A percentile compares a stretch with the other conserved stretches of the same genome.
Evolutionary conservation across 2,888 invertebrate species (phyloP).

Genomic region (Drosophila falleni): DNA sequence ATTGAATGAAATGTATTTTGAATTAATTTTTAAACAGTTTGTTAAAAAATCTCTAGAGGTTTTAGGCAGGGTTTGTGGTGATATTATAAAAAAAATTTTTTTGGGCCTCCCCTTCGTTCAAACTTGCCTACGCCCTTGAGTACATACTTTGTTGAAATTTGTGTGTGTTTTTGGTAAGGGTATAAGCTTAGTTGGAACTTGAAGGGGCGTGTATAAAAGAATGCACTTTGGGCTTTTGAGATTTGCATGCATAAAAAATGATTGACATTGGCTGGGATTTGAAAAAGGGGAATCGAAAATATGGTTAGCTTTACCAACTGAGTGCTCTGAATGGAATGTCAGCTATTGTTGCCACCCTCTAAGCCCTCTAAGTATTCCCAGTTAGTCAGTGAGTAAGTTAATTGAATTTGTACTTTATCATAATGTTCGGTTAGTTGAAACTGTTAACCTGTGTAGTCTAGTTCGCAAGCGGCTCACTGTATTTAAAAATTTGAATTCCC

Average conservation of each 20-base stretch:
- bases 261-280: slow-evolving; percentile 31
- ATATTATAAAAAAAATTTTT: too few relatives aligned
- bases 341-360: background rate
- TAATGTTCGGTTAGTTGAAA: background rate
- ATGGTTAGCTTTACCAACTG: background rate
- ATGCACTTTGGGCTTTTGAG: slow-evolving; percentile 57
- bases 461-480: too few relatives aligned
- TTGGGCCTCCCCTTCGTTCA: too few relatives aligned
- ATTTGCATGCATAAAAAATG: slow-evolving; percentile 67
- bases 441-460: too few relatives aligned
- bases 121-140: too few relatives aligned
- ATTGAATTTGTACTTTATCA: slow-evolving; percentile 8
- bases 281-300: background rate
- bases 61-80: too few relatives aligned
- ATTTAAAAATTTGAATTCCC: too few relatives aligned
- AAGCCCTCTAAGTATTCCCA: background rate
- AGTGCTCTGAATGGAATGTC: background rate
- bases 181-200: background rate
- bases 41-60: too few relatives aligned
- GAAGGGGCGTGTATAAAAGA: slow-evolving; percentile 12
- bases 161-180: background rate
- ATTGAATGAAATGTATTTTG: too few relatives aligned
- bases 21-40: too few relatives aligned
- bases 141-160: background rate
- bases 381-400: slow-evolving; percentile 1